Evolutionary conservation across 2,797 vertebrate species (phyloP), one percentile per base, ranked within the genome.

Genomic region (Apodemus agrarius): DNA sequence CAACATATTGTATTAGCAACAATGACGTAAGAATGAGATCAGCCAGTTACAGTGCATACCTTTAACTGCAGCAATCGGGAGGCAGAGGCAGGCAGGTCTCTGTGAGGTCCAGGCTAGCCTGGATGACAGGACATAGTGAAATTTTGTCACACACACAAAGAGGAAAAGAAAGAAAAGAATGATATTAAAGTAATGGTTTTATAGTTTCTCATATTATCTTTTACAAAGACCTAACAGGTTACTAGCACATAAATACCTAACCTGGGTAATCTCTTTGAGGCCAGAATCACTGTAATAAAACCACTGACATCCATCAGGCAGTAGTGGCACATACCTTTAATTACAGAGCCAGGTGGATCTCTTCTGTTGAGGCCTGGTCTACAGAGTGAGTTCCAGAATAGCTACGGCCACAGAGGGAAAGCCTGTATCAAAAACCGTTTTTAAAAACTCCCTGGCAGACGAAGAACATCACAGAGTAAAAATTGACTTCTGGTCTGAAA

Each of bases 21-120:
- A 94, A 40, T 78, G 72, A 96, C 81, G 91, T 94, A 86, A 83
- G n/a, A 96, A 94, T 88, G 29, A 96, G 90, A 96, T 84, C 78
- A 57, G 24, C 16, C 16, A 13, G 52, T 31, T 21, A 40, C 57
- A 16, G 26, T 43, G 24, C 24, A 40, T 11, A 57, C n/a, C 46
- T 86, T 46, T 87, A 57, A 74, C 54, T n/a, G 16, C 67, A 88
- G 17, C 10, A 74, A 2, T 57, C 85, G 57, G 46, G 17, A 31
- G 16, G 69, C 69, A 88, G 52, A 88, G n/a, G 26, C 52, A 75
- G 52, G 69, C 3, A 31, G 52, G 37, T 75, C 26, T 75, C 69
- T 75, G n/a, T 74, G 16, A 88, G n/a, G 59, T 75, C 22, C n/a
- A 75, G 26, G 52, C 5, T 69, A 22, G n/a, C 69, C 69, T 43